Base-by-base conservation (phyloP, 23 tunicate species). In the Botrylloides violaceus region DNA sequence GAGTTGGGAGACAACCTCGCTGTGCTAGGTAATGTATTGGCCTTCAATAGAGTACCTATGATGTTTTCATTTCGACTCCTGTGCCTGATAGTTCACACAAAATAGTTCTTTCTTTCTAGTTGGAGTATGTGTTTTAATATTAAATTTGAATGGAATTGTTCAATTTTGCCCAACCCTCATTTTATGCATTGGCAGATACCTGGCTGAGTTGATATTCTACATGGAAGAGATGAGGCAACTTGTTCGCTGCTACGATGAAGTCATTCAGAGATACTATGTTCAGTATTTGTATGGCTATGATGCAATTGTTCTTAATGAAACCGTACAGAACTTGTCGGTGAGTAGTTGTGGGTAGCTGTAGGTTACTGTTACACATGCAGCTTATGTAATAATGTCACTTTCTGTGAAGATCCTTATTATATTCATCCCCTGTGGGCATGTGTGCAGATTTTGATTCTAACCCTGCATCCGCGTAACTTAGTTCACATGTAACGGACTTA, bases 241-340 rank as follows among this genome's bases (percentile, higher is more conserved):
- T 32, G 76, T 93, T 24, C 88, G 84, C 31, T 70, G 79, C 4
- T 86, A 93, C 33, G 85, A 81, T 70, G 94, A 93, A 73, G 93
- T 93, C 28, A 38, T 93, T 38, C 94, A 85, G 39, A 71, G 93
- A 24, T 93, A 93, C 73, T 93, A 86, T 43, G 88, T 81, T 38
- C 89, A 81, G 78, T 85, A 33, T 70, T 78, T 93, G 94, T 81
- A 77, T 43, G 94, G 93, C 25, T 93, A 76, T 57, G 93, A 93
- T 38, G 94, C 98, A 1, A 76, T 86, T 30, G 93, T 86, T 3
- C 79, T 93, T 37, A 93, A 93, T 68, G 94, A 93, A 80, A 71
- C 92, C 36, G 97, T 90, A 2, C 97, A 90, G 61, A 90, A 90
- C 61, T 35, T 90, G 3, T 83, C 97, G 55, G 97, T 90, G 50